Conservation (phyloP, 1,140 invertebrate genomes). For the Himalopsyche phryganea region DNA sequence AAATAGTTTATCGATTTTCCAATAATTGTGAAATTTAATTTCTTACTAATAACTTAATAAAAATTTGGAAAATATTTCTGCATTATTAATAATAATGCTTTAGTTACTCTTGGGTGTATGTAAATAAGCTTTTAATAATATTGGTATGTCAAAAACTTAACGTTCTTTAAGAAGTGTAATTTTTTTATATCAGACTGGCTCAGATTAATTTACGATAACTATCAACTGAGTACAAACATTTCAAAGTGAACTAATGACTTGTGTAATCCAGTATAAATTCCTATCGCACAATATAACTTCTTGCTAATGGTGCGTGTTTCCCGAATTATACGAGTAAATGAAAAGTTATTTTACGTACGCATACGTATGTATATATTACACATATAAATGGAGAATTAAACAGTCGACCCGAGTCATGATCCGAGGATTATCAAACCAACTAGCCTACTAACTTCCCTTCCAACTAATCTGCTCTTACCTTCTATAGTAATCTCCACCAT, state of each 20-base stretch:
- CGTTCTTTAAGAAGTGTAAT: conserved; percentile 9
- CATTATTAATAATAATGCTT: too few relatives aligned
- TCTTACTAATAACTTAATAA: too few relatives aligned
- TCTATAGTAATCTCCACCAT: conserved; percentile 27
- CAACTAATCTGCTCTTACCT: conserved; percentile 24
- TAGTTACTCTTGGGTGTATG: too few relatives aligned
- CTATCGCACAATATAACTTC: conserved; percentile 16
- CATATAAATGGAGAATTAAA: conserved; percentile 31
- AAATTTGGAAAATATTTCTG: too few relatives aligned
- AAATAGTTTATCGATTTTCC: too few relatives aligned
- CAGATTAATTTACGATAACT: conserved; percentile 18
- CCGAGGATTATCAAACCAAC: conserved; percentile 28
- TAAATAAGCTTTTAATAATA: conserved; percentile 1
- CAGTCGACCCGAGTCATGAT: conserved; percentile 25
- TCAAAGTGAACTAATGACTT: conserved; percentile 18
- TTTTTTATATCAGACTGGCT: conserved; percentile 9
- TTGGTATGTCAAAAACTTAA: conserved; percentile 10
- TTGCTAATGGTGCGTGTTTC: conserved; percentile 24
- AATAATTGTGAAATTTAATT: too few relatives aligned
- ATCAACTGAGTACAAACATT: conserved; percentile 16
- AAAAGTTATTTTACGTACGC: conserved; percentile 28
- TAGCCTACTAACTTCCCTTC: conserved; percentile 28
- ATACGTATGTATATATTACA: conserved; percentile 8
- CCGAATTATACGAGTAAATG: conserved; percentile 28
- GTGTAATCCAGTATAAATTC: conserved; percentile 22